phyloP scores from a whole-genome alignment of 2,888 invertebrate species.

The Nematopogon swammerdamellus region DNA sequence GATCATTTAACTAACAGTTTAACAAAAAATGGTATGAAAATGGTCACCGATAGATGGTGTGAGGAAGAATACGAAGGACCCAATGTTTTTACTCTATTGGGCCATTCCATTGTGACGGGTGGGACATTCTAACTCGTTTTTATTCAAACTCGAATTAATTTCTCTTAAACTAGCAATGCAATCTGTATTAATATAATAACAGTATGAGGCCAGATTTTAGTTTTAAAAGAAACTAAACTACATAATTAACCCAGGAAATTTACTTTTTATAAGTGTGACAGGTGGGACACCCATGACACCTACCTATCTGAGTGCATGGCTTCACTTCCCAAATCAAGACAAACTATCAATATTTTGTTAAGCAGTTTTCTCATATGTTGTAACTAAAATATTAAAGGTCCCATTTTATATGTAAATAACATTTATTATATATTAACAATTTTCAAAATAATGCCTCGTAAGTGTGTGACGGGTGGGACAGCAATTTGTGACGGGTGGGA shows the following conservation, averaged over 20 bases:
- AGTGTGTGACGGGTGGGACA: constrained; percentile 1
- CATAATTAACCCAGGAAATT: neutral
- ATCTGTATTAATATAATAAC: neutral
- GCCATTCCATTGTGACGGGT: neutral
- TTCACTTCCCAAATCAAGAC: neutral
- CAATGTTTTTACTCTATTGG: neutral
- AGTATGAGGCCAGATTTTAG: neutral
- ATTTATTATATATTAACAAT: neutral
- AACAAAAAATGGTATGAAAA: no score
- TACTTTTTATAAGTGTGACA: neutral
- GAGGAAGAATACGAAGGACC: no score
- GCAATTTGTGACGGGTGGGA: constrained; percentile 1
- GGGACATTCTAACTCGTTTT: constrained; percentile 1
- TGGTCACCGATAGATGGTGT: no score
- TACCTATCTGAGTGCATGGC: neutral
- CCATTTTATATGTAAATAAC: neutral
- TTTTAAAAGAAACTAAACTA: neutral
- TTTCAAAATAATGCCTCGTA: neutral
- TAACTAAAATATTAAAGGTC: neutral
- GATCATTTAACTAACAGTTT: no score
- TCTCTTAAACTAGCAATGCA: neutral
- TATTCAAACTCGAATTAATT: neutral
- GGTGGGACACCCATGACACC: constrained; percentile 1
- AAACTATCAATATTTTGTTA: constrained; percentile 1
- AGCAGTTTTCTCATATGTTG: neutral